Conservation (phyloP, 2,888 invertebrate genomes). For the Hoplodrina blanda region DNA sequence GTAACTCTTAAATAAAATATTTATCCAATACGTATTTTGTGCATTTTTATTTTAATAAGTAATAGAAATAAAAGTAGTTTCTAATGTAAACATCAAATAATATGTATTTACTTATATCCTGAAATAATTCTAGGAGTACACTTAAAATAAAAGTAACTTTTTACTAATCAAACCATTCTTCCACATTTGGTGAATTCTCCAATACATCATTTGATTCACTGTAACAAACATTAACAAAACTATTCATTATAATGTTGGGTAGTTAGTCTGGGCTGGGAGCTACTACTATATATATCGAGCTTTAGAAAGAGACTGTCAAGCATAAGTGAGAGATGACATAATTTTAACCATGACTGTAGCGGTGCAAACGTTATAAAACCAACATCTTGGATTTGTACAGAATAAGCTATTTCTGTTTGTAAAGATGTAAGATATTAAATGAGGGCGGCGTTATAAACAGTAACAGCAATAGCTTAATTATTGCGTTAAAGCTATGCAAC, state of each 20-base stretch:
- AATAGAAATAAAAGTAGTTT: constrained; percentile 42
- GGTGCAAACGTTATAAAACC: too few relatives aligned
- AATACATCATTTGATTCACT: constrained; percentile 96
- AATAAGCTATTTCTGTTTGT: too few relatives aligned
- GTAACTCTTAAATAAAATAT: constrained; percentile 89
- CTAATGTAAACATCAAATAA: constrained; percentile 28
- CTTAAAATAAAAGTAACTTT: constrained; percentile 47
- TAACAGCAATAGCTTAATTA: background rate
- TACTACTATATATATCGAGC: background rate
- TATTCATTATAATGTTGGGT: background rate
- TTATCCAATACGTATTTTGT: constrained; percentile 83
- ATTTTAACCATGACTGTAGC: too few relatives aligned
- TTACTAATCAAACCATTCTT: constrained; percentile 93
- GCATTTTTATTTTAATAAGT: constrained; percentile 68
- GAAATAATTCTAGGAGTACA: constrained; percentile 39
- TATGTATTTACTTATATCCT: constrained; percentile 39
- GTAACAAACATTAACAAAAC: constrained; percentile 77
- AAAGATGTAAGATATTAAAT: too few relatives aligned
- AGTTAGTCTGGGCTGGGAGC: background rate
- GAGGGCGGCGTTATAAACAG: too few relatives aligned
- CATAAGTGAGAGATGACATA: background rate
- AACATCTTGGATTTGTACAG: too few relatives aligned
- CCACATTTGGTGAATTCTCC: constrained; percentile 96
- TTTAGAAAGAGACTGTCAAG: background rate
- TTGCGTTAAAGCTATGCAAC: too few relatives aligned